phyloP scores from a whole-genome alignment of 2,888 invertebrate species.

The Cremastinae sp. region DNA sequence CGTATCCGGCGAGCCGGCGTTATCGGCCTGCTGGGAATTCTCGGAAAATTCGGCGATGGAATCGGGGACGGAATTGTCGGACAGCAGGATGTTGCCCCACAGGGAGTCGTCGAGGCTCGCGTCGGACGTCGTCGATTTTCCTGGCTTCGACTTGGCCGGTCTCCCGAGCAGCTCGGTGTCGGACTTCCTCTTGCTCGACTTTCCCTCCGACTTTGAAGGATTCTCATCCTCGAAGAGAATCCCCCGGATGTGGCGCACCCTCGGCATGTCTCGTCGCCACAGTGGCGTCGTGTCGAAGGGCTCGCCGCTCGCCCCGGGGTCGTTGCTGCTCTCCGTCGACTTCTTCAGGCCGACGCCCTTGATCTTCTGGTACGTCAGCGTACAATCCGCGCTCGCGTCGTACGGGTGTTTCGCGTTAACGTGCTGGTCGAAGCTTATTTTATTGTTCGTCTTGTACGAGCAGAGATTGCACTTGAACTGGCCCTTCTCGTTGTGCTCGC shows the following conservation, averaged over 20 bases:
- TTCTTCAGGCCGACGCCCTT: conserved; percentile 72
- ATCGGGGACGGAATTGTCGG: conserved; percentile 40
- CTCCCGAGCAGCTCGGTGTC: conserved; percentile 65
- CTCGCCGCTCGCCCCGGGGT: conserved; percentile 69
- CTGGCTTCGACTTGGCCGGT: conserved; percentile 67
- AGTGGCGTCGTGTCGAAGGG: conserved; percentile 83
- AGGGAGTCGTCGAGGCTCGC: conserved; percentile 43
- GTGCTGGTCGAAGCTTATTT: conserved; percentile 84
- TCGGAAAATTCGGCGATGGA: conserved; percentile 26
- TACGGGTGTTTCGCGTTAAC: conserved; percentile 83
- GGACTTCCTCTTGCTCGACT: conserved; percentile 68
- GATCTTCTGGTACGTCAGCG: conserved; percentile 82
- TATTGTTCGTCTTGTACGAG: conserved; percentile 82
- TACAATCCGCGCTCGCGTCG: conserved; percentile 73
- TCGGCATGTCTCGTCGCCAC: conserved; percentile 84
- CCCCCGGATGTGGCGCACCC: conserved; percentile 84
- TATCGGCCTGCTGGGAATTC: conserved; percentile 23
- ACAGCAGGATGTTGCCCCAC: conserved; percentile 26
- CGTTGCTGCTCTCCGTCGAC: conserved; percentile 70
- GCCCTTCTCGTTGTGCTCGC: conserved; percentile 84
- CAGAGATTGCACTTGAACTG: conserved; percentile 89
- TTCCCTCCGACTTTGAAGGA: conserved; percentile 73
- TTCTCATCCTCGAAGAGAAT: conserved; percentile 83
- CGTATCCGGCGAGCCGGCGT: background rate
- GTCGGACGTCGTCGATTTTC: conserved; percentile 68